Evolutionary conservation across 2,888 invertebrate genomes (phyloP), one percentile per base, ranked within the genome.

Genomic region (Drosophila affinis): DNA sequence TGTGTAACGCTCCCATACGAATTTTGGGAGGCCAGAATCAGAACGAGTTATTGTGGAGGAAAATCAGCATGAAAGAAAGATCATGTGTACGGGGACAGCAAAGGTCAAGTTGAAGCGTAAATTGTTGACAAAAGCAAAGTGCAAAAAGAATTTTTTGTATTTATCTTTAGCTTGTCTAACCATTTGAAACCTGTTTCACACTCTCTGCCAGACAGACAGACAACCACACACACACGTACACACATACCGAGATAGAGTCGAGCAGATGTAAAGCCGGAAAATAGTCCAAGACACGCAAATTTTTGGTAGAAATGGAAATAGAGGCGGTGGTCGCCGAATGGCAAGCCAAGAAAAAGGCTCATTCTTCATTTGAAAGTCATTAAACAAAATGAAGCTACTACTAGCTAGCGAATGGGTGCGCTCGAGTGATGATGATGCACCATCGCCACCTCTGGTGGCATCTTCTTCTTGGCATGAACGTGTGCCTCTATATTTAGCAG

Each of bases 51-150:
- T 49, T 48, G 32, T 55, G n/a, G 5, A 32, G 32, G 17, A 7
- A 32, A 46, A 32, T 32, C 3, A 32, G 47, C 46, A 32, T 18
- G 21, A 21, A 54, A 39, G 39, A 29, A 29, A 29, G 9, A 29
- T 7, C 29, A 29, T 29, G 29, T 29, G 9, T 29, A 39, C 10
- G 14, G 39, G 24, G 44, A 48, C 61, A 24, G 49, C 68, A 70
- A 85, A 82, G 81, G 88, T 82, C 88, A 85, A 88, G 75, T 71
- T 69, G 62, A 79, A 72, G 61, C 71, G 65, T 62, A 67, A 71
- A 76, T 64, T 77, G 75, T 76, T 76, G 61, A 70, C 64, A 84
- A 64, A 71, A 62, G 64, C 62, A 70, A 65, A 73, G 56, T 73
- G 70, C 79, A 79, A 69, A 73, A 72, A 55, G 12, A 47, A 48